Evolutionary conservation across 1,140 invertebrate species (phyloP), one percentile per base, ranked within the genome.

Genomic region (Euura lappo): DNA sequence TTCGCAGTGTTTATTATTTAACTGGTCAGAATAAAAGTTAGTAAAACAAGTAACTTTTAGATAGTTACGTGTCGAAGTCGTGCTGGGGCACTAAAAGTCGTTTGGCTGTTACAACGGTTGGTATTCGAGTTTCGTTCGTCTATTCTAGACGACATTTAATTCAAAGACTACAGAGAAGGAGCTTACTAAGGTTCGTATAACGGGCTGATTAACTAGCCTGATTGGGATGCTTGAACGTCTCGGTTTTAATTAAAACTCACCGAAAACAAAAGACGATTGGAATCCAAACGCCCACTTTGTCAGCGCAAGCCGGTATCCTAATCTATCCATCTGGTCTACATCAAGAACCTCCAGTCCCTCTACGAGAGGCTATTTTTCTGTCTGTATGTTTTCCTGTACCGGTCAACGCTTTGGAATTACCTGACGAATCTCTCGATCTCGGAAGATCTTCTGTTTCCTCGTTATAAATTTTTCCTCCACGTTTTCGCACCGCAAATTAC

Each of bases 191-290:
- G 51, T 60, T n/a, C 51, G 51, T 60, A 11, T 60, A 60, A 60
- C 13, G 51, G 51, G 51, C 4, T 60, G 51, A 60, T 60, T 60
- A 60, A n/a, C 51, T 60, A 60, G 13, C 51, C 51, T 60, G 51
- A 60, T 60, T n/a, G 51, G 51, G 51, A n/a, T n/a, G 51, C 2
- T 60, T 60, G 8, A n/a, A 60, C 70, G 76, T 75, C 28, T 76
- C 78, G 75, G 67, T 76, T 79, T 81, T 79, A 80, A 81, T 81
- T 78, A 79, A 80, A 75, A 72, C 28, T 28, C 28, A 28, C 72
- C 72, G 66, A 75, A 76, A 72, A 74, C 65, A 74, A 76, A 74
- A 76, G 76, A 74, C 72, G 74, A 74, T 70, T 76, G 76, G 76
- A 80, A 80, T 77, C 71, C 70, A 74, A 78, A 74, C 68, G 69